Conservation (phyloP, 2,888 invertebrate genomes). For the Xestoiulus laeticollis region DNA sequence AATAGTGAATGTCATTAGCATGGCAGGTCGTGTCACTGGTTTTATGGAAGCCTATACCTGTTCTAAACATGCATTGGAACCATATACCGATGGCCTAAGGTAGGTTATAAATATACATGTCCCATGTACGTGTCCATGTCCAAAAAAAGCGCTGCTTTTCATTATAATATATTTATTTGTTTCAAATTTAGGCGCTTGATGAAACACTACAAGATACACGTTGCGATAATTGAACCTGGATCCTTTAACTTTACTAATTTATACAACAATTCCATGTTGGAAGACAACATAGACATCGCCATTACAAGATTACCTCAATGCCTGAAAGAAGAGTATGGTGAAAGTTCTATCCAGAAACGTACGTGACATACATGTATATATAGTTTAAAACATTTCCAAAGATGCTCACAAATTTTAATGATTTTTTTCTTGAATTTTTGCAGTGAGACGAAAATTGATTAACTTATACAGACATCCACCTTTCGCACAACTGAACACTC, state of each 20-base stretch:
- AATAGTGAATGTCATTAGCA: constrained; percentile 47
- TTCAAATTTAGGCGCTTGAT: background rate
- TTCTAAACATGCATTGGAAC: constrained; percentile 45
- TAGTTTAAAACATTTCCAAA: no score
- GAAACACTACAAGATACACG: constrained; percentile 6
- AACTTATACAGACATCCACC: background rate
- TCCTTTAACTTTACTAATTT: background rate
- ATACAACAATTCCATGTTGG: background rate
- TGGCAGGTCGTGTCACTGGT: background rate
- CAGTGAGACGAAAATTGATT: background rate
- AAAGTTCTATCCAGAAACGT: background rate
- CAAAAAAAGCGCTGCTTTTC: no score
- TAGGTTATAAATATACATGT: no score
- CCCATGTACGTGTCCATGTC: no score
- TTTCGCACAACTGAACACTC: background rate
- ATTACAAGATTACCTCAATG: background rate
- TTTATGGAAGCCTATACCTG: constrained; percentile 36
- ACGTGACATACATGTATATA: no score
- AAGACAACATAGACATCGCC: background rate
- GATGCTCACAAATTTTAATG: background rate
- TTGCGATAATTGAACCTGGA: constrained; percentile 43
- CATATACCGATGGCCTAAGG: constrained; percentile 42
- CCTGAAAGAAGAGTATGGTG: constrained; percentile 44
- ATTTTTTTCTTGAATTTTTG: background rate
- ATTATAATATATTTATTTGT: background rate